phyloP scores from a whole-genome alignment of 2,797 vertebrate species.

The Dendrocincla fuliginosa region DNA sequence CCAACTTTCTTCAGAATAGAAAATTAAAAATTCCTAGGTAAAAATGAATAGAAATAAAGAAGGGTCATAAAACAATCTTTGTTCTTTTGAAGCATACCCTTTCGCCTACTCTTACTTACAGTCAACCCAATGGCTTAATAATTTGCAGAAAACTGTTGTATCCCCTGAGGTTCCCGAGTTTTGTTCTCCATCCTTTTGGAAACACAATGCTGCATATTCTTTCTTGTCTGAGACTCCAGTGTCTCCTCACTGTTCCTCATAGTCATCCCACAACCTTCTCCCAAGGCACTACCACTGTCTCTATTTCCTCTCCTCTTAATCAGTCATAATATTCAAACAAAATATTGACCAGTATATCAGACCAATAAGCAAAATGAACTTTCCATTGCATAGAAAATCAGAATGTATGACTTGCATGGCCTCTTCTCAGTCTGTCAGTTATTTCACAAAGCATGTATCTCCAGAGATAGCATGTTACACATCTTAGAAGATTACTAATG shows the following conservation, averaged over 20 bases:
- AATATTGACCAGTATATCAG: not conserved
- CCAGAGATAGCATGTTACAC: not conserved
- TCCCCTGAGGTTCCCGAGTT: not conserved
- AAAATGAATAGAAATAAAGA: not conserved
- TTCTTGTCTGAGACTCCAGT: not conserved
- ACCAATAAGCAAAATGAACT: not conserved
- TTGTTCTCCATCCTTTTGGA: not conserved
- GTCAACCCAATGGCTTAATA: not conserved
- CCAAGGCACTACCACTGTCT: not conserved
- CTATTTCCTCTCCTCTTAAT: not conserved
- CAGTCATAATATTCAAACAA: not conserved
- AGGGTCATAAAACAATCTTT: fast-evolving
- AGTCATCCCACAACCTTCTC: not conserved
- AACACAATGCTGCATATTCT: not conserved
- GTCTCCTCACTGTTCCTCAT: not conserved
- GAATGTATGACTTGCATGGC: not conserved
- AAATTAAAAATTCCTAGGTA: not conserved
- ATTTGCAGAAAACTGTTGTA: not conserved
- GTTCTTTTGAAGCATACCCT: not conserved
- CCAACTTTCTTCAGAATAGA: not conserved
- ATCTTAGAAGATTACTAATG: not conserved
- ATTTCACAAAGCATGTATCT: not conserved
- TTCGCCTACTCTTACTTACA: not conserved
- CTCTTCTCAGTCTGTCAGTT: not conserved
- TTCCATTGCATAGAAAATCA: not conserved